Percentiles rank a stretch among this genome's conserved stretches.
Conservation (phyloP, 2,888 invertebrate genomes). For the Ornithoptera alexandrae region DNA sequence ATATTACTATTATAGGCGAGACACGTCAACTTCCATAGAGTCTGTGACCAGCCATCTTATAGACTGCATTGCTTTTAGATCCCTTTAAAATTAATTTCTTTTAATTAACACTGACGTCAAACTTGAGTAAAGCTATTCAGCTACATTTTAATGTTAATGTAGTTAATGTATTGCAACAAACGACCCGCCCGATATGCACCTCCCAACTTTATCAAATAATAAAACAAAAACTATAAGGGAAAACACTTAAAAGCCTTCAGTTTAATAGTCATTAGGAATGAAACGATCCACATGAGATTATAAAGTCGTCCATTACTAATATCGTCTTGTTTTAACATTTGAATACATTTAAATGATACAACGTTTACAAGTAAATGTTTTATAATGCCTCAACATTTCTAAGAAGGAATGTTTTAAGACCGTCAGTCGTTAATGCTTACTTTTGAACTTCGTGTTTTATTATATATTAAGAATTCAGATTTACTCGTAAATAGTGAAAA, state of each 20-base stretch:
- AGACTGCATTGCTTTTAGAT: no score
- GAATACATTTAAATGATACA: constrained; percentile 22
- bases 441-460: neutral
- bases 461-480: neutral
- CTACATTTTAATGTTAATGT: neutral
- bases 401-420: constrained; percentile 4
- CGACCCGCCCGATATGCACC: neutral
- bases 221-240: constrained; percentile 1
- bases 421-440: constrained; percentile 2
- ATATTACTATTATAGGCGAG: no score
- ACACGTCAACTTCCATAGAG: no score
- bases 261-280: constrained; percentile 11
- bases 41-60: no score
- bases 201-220: constrained; percentile 8
- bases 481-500: no score
- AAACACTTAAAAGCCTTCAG: constrained; percentile 12
- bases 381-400: constrained; percentile 18
- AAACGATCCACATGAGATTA: constrained; percentile 15
- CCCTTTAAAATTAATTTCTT: no score
- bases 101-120: no score
- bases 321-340: constrained; percentile 8
- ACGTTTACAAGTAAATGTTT: constrained; percentile 15
- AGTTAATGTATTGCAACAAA: neutral
- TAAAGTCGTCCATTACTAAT: constrained; percentile 12
- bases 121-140: neutral